Evolutionary conservation across 1,140 invertebrate species (phyloP).

Genomic region (Riptortus pedestris): DNA sequence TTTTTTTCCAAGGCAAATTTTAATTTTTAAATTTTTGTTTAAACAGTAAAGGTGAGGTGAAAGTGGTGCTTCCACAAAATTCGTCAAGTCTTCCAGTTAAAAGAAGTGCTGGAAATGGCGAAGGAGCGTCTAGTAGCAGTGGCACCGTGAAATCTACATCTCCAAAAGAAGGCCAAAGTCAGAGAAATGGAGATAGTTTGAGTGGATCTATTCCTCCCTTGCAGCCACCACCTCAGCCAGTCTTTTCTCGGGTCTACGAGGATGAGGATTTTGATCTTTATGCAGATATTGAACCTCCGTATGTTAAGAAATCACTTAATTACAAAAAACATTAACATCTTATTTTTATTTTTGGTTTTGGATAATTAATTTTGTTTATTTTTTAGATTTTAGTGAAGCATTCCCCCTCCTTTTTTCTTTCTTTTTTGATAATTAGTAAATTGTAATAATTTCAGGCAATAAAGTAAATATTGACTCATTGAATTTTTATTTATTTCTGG

Average conservation of each 20-base stretch:
- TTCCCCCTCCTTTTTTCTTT: too few relatives aligned
- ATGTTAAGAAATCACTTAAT: constrained; percentile 24
- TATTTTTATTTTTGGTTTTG: too few relatives aligned
- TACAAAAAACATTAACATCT: background rate
- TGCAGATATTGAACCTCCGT: constrained; percentile 43
- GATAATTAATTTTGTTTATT: too few relatives aligned
- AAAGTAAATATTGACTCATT: too few relatives aligned
- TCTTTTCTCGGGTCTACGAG: constrained; percentile 20
- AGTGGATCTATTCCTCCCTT: constrained; percentile 2
- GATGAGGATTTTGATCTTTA: constrained; percentile 43
- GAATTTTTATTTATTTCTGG: too few relatives aligned
- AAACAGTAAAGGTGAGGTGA: constrained; percentile 16
- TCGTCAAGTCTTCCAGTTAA: background rate
- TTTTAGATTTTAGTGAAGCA: too few relatives aligned
- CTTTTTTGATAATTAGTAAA: too few relatives aligned
- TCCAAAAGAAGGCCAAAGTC: background rate
- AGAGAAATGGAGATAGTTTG: background rate
- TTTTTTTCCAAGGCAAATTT: too few relatives aligned
- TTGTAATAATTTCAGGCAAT: too few relatives aligned
- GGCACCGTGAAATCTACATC: background rate
- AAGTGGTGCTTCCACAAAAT: background rate
- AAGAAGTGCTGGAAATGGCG: background rate
- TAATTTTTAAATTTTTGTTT: too few relatives aligned
- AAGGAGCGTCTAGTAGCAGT: background rate
- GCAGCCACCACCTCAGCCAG: constrained; percentile 11